phyloP scores from a whole-genome alignment of 2,797 vertebrate genomes.

The Dendrocincla tyrannina region DNA sequence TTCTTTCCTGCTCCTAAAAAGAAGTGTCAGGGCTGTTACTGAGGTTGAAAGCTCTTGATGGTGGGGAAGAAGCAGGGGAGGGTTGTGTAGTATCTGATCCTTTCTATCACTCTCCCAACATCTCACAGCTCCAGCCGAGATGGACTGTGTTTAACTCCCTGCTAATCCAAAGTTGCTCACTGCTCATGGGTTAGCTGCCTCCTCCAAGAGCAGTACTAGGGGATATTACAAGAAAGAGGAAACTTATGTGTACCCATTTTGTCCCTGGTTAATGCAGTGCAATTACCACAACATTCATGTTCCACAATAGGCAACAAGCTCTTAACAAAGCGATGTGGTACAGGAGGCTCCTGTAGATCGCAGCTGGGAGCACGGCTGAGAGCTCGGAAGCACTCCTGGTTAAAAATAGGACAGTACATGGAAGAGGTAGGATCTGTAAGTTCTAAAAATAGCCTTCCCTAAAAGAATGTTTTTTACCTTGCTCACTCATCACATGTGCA shows the following conservation, averaged over 20 bases:
- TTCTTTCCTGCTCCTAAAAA: neutral
- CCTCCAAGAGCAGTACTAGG: neutral
- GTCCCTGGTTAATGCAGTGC: neutral
- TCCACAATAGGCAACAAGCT: neutral
- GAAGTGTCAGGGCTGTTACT: neutral
- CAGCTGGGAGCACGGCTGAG: neutral
- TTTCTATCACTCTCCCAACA: neutral
- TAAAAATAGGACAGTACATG: constrained; percentile 48
- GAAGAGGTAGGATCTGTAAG: constrained; percentile 20
- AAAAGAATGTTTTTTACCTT: neutral
- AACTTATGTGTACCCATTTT: neutral
- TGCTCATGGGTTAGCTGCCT: neutral
- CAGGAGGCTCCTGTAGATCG: neutral
- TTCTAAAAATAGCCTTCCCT: constrained; percentile 56
- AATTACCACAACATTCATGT: neutral
- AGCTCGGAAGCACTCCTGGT: neutral
- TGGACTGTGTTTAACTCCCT: neutral
- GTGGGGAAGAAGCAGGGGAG: neutral
- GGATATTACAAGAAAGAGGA: neutral
- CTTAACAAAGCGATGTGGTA: neutral
- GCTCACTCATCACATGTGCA: neutral
- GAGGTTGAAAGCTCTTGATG: neutral
- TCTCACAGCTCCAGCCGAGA: neutral
- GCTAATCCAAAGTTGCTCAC: neutral
- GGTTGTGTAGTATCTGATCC: neutral